These are phyloP conservation scores for Perca flavescens DNA, from an alignment of 2,113 vertebrate species.

Conservation along the genomic window DNA sequence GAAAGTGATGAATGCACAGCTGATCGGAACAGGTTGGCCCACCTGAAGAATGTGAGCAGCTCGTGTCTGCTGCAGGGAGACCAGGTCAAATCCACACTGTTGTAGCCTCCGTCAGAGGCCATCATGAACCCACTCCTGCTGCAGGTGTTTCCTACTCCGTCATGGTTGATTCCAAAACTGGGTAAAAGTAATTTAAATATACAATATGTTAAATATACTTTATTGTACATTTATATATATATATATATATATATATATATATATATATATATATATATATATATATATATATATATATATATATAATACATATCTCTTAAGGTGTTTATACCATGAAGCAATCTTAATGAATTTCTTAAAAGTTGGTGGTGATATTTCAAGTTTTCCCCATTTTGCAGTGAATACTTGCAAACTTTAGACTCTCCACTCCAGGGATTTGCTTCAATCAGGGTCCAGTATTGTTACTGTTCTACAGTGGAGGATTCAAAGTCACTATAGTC, in stretches of 20 bases:
- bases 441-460: background rate
- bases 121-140: conserved; percentile 89
- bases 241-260: too few relatives aligned
- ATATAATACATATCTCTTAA: too few relatives aligned
- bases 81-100: conserved; percentile 89
- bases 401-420: background rate
- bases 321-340: too few relatives aligned
- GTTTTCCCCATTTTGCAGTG: background rate
- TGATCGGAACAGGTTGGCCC: conserved; percentile 42
- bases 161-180: conserved; percentile 94
- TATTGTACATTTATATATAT: too few relatives aligned
- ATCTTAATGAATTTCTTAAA: background rate
- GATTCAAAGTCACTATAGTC: background rate
- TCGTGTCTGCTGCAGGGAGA: conserved; percentile 90
- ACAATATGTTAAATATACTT: background rate
- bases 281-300: too few relatives aligned
- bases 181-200: background rate
- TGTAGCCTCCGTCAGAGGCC: conserved; percentile 88
- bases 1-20: conserved; percentile 30
- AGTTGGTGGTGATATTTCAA: background rate
- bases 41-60: conserved; percentile 90
- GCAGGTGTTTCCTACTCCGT: conserved; percentile 88
- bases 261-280: too few relatives aligned
- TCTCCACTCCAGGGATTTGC: background rate
- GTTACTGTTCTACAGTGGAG: background rate